Conservation (phyloP, 2,797 vertebrate species). For the Lutjanus campechanus region DNA sequence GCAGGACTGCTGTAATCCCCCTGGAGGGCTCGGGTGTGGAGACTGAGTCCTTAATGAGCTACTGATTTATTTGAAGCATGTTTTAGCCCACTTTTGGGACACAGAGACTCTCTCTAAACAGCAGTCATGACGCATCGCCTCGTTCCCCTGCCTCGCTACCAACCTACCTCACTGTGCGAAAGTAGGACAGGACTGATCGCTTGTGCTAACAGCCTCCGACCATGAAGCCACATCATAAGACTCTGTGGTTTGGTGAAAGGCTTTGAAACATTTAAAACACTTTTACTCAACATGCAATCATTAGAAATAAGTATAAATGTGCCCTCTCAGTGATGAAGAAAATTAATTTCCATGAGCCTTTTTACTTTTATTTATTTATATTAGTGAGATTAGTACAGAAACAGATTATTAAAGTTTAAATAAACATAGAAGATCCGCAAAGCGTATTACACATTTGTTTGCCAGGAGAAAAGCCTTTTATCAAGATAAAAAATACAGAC, state of each 20-base stretch:
- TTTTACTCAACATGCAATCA: background rate
- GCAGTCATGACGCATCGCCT: slow-evolving; percentile 58
- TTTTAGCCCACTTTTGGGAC: slow-evolving; percentile 74
- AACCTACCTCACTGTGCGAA: slow-evolving; percentile 50
- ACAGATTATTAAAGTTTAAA: background rate
- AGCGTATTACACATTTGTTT: background rate
- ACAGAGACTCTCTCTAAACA: slow-evolving; percentile 60
- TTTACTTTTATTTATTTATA: background rate
- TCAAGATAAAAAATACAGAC: background rate
- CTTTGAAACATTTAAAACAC: slow-evolving; percentile 2
- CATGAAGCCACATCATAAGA: slow-evolving; percentile 37
- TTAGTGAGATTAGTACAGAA: background rate
- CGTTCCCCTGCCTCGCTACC: slow-evolving; percentile 35
- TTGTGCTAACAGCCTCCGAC: slow-evolving; percentile 43
- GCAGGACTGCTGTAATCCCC: slow-evolving; percentile 54
- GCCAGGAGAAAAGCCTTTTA: background rate
- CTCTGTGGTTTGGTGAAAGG: slow-evolving; percentile 21
- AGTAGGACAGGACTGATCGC: slow-evolving; percentile 62
- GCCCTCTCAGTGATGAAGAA: background rate
- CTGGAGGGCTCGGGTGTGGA: slow-evolving; percentile 49
- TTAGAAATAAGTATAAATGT: background rate
- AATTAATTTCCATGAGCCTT: background rate
- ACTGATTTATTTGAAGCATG: slow-evolving; percentile 78
- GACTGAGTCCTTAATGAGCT: slow-evolving; percentile 70
- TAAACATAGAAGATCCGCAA: background rate